Evolutionary conservation across 2,113 vertebrate genomes (phyloP).

Genomic region (Toxotes jaculatrix): DNA sequence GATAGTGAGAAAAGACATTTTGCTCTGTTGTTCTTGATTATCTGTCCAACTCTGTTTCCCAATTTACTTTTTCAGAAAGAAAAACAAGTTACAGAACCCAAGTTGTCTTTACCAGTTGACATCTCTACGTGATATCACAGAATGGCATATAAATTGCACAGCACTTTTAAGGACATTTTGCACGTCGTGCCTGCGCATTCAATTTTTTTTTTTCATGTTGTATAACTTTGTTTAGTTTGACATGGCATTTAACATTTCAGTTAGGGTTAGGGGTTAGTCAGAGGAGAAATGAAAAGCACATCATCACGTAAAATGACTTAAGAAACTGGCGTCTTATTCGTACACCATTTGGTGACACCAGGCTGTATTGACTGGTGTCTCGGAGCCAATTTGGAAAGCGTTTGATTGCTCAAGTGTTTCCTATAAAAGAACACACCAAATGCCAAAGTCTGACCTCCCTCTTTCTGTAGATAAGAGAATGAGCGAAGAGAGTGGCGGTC

Average conservation of each 20-base stretch:
- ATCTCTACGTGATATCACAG: not conserved
- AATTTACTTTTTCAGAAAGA: conserved; percentile 56
- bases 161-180: no score
- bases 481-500: not conserved
- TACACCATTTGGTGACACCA: not conserved
- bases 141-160: no score
- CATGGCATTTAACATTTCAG: no score
- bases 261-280: no score
- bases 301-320: no score
- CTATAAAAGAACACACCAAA: conserved; percentile 9
- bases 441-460: conserved; percentile 25
- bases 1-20: conserved; percentile 70
- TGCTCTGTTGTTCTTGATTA: conserved; percentile 42
- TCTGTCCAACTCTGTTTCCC: conserved; percentile 65
- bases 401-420: conserved; percentile 48
- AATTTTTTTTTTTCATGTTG: no score
- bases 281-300: no score
- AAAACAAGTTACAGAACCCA: conserved; percentile 8
- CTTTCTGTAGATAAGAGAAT: conserved; percentile 60
- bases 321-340: not conserved
- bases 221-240: no score
- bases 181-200: no score
- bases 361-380: conserved; percentile 32
- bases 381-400: conserved; percentile 32
- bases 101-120: conserved; percentile 36